Conservation (phyloP, 2,797 vertebrate genomes). For the Cygnus olor region DNA sequence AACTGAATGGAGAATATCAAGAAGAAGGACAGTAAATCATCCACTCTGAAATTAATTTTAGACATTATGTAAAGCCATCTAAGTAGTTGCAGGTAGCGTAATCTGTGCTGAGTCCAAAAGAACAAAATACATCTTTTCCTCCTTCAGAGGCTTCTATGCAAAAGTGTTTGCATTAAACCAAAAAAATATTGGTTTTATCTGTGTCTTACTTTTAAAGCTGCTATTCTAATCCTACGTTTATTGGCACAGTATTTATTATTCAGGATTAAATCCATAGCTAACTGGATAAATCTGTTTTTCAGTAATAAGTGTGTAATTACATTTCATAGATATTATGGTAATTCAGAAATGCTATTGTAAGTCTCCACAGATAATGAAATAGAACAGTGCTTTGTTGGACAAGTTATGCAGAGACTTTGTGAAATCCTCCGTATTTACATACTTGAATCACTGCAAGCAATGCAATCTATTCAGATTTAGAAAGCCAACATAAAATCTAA, state of each 20-base stretch:
- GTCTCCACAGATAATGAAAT: conserved; percentile 8
- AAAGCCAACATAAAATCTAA: background rate
- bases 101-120: background rate
- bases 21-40: background rate
- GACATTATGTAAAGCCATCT: background rate
- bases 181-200: background rate
- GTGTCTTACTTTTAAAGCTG: background rate
- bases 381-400: background rate
- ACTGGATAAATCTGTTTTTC: background rate
- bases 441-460: background rate
- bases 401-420: background rate
- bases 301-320: conserved; percentile 12
- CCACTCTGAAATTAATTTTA: background rate
- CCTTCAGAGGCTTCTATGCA: background rate
- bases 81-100: background rate
- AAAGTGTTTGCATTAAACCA: background rate
- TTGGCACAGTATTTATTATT: background rate
- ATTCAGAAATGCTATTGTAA: background rate
- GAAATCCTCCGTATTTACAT: background rate
- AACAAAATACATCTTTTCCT: background rate
- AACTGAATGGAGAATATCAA: background rate
- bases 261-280: background rate
- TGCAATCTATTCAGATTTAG: background rate
- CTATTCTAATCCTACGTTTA: background rate
- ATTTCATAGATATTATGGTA: conserved; percentile 11